A percentile compares a stretch with the other conserved stretches of the same genome.
phyloP scores from a whole-genome alignment of 2,113 vertebrate species.

The Calidris pygmaea region DNA sequence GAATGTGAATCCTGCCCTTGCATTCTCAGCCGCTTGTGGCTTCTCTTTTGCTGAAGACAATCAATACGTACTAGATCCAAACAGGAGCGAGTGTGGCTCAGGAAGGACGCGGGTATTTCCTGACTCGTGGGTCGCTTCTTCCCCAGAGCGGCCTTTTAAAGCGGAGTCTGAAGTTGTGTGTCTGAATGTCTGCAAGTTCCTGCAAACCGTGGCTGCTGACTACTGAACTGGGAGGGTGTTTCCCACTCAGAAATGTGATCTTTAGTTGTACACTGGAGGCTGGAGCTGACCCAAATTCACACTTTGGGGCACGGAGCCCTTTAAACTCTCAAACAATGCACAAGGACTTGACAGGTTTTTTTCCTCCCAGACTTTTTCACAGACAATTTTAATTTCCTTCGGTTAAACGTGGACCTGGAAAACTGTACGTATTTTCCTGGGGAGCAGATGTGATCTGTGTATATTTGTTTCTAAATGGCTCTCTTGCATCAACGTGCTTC shows the following conservation, averaged over 20 bases:
- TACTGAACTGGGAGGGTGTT: not conserved
- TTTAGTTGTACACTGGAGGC: slow-evolving; percentile 4
- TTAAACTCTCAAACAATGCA: not conserved
- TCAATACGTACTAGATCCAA: not conserved
- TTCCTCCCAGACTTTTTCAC: not conserved
- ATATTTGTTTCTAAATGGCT: not conserved
- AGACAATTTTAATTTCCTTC: not conserved
- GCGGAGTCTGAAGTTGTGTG: not conserved
- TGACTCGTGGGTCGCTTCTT: slow-evolving; percentile 4
- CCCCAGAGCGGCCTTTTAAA: not conserved
- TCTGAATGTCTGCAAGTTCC: slow-evolving; percentile 47
- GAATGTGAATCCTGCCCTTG: slow-evolving; percentile 50
- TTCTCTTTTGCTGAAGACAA: slow-evolving; percentile 73
- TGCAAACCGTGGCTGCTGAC: slow-evolving; percentile 39
- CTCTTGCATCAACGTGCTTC: slow-evolving; percentile 10
- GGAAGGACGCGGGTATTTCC: not conserved
- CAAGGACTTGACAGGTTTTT: slow-evolving; percentile 6
- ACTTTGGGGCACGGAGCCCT: not conserved
- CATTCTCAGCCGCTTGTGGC: not conserved
- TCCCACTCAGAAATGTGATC: slow-evolving; percentile 53
- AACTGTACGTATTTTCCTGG: not conserved
- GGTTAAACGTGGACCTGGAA: not conserved
- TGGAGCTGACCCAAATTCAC: not conserved
- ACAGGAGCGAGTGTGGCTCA: not conserved
- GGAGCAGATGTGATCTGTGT: not conserved